Conservation (phyloP, 2,797 vertebrate species). For the Erithacus rubecula region DNA sequence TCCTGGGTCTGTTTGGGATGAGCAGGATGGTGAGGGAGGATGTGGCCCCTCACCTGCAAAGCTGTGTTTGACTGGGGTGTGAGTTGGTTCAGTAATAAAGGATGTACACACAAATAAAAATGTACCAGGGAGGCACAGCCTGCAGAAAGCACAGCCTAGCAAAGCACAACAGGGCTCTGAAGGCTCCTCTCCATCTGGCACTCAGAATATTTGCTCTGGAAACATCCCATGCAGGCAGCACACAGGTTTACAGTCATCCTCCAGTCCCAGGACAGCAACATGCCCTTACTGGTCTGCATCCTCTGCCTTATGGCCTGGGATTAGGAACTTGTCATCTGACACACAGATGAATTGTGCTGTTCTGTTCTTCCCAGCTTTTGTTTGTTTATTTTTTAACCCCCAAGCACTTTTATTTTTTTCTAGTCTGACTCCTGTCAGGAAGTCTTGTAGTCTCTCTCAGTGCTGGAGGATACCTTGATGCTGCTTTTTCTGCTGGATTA, state of each 20-base stretch:
- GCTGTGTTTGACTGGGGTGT: not conserved
- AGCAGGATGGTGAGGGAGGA: not conserved
- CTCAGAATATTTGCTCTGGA: constrained; percentile 31
- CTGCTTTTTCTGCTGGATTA: constrained; percentile 1
- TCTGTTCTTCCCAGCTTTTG: not conserved
- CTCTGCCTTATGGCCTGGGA: constrained; percentile 7
- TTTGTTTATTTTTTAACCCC: not conserved
- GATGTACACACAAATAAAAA: constrained; percentile 20
- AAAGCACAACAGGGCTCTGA: constrained; percentile 22
- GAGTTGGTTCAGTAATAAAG: not conserved
- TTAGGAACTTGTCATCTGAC: constrained; percentile 1
- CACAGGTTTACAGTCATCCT: not conserved
- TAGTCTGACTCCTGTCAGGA: not conserved
- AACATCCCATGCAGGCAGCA: not conserved
- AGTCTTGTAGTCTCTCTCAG: not conserved
- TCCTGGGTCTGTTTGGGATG: not conserved
- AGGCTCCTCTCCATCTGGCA: constrained; percentile 71
- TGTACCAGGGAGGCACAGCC: not conserved
- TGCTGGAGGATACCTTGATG: not conserved
- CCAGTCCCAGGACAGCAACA: not conserved
- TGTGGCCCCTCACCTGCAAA: not conserved
- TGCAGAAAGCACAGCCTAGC: constrained; percentile 7
- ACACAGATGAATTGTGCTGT: not conserved
- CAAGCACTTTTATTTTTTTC: not conserved
- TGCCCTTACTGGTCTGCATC: constrained; percentile 13